Percentiles rank a stretch among this genome's conserved stretches.
Evolutionary conservation across 1,140 invertebrate genomes (phyloP).

Genomic region (Macrotrachela quadricornifera): DNA sequence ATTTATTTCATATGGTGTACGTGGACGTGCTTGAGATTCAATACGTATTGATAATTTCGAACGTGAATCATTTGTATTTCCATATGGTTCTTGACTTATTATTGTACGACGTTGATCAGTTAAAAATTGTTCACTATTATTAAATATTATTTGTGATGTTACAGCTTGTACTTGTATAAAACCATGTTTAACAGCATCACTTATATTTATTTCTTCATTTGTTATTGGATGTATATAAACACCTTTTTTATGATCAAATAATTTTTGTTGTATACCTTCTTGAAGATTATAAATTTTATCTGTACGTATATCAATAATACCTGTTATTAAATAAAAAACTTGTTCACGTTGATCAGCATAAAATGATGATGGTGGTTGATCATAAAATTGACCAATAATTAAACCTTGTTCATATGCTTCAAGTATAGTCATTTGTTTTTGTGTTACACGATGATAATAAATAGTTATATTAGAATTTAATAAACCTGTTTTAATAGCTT

Average conservation of each 20-base stretch:
- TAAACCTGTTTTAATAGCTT: conserved; percentile 52
- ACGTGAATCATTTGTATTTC: too few species aligned
- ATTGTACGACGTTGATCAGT: too few species aligned
- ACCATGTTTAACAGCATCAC: conserved; percentile 14
- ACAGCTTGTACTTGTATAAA: conserved; percentile 2
- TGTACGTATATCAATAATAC: conserved; percentile 11
- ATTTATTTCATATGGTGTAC: too few species aligned
- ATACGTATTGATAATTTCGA: too few species aligned
- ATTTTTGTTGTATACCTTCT: conserved; percentile 15
- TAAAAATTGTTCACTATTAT: too few species aligned
- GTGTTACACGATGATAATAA: conserved; percentile 10
- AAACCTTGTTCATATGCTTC: conserved; percentile 64
- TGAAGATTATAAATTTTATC: conserved; percentile 15
- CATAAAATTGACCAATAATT: conserved; percentile 24
- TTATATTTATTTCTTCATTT: conserved; percentile 19
- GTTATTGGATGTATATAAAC: conserved; percentile 24
- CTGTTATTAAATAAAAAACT: conserved; percentile 5
- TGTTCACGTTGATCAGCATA: neutral
- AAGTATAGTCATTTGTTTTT: conserved; percentile 22
- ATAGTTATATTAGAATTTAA: conserved; percentile 47
- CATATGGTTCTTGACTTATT: too few species aligned
- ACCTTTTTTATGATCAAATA: conserved; percentile 16
- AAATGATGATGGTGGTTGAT: neutral
- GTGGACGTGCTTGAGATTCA: too few species aligned
- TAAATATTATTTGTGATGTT: too few species aligned